Conservation (phyloP, 2,888 invertebrate genomes). For the Drosophila phalerata region DNA sequence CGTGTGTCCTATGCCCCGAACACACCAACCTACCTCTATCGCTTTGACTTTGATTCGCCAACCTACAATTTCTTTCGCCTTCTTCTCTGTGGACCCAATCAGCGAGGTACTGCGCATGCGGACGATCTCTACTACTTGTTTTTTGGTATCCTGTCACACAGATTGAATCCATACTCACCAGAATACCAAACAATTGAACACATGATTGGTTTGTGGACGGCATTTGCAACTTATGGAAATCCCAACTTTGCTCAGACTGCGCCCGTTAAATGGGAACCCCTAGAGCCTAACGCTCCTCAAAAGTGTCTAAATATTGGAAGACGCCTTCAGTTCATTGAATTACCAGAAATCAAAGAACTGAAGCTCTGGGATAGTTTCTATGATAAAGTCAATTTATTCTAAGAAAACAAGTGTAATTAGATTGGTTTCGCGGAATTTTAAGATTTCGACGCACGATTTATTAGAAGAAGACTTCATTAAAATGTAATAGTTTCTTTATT, state of each 20-base stretch:
- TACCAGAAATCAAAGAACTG: slow-evolving; percentile 80
- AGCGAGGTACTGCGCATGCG: slow-evolving; percentile 77
- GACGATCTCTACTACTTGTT: slow-evolving; percentile 83
- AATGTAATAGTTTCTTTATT: too few relatives aligned
- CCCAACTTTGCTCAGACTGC: slow-evolving; percentile 70
- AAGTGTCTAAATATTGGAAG: slow-evolving; percentile 78
- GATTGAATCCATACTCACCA: slow-evolving; percentile 53
- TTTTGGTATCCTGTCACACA: slow-evolving; percentile 57
- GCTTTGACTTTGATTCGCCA: slow-evolving; percentile 82
- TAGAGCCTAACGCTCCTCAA: slow-evolving; percentile 23
- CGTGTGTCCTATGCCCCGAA: slow-evolving; percentile 76
- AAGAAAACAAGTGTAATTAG: not conserved
- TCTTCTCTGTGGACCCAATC: slow-evolving; percentile 69
- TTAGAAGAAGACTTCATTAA: too few relatives aligned
- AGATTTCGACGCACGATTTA: not conserved
- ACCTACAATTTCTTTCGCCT: slow-evolving; percentile 73
- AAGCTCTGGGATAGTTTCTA: slow-evolving; percentile 82
- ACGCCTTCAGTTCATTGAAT: slow-evolving; percentile 68
- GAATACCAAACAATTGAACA: slow-evolving; percentile 79
- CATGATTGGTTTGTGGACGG: slow-evolving; percentile 77
- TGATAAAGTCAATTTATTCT: slow-evolving; percentile 26
- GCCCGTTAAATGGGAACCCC: slow-evolving; percentile 50
- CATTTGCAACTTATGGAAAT: slow-evolving; percentile 74
- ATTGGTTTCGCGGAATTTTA: too few relatives aligned
- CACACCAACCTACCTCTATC: slow-evolving; percentile 79